Evolutionary conservation across 2,797 vertebrate species (phyloP), one percentile per base, ranked within the genome.

Genomic region (Trachurus trachurus): DNA sequence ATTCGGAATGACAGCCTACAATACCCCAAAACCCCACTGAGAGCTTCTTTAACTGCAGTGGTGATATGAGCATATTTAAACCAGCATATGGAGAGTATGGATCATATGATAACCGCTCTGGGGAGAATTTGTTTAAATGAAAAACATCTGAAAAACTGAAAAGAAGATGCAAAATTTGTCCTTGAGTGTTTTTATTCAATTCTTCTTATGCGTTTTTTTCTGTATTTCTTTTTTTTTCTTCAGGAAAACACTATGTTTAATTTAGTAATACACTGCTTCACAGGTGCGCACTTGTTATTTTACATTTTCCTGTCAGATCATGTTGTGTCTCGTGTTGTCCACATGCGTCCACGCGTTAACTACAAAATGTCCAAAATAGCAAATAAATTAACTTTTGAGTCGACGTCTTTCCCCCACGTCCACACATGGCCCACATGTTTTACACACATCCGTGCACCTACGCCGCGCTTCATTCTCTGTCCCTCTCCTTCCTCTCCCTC

Each of bases 251-350:
- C 17, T 66, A 59, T 11, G 0, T 44, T 47, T 29, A 22, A 49
- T 22, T 15, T 9, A 17, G 16, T 2, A 44, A 2, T 16, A 9
- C 11, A 11, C 10, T 40, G 15, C 3, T 3, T 37, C 22, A 59
- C 17, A 63, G 1, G 19, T 59, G 45, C 16, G 34, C 9, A 40
- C 7, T 64, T 45, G 34, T n/a, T 0, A 34, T 58, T 61, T 59
- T 7, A 4, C 17, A 54, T 21, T 47, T 65, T 50, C 7, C n/a
- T 53, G 9, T 26, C 1, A 34, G 19, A 22, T 40, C 3, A 26
- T 1, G 34, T 4, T 3, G 3, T 45, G 29, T 58, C 12, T 29
- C 2, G 2, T 34, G 3, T 49, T 57, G 17, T 22, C 0, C 0
- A 40, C 21, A 70, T 31, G 12, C 17, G 62, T 66, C 6, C 15